A percentile compares a stretch with the other conserved stretches of the same genome.
These are phyloP conservation scores for Chromoteleia sp. DNA, from an alignment of 2,888 invertebrate genomes.

Conservation along the genomic window DNA sequence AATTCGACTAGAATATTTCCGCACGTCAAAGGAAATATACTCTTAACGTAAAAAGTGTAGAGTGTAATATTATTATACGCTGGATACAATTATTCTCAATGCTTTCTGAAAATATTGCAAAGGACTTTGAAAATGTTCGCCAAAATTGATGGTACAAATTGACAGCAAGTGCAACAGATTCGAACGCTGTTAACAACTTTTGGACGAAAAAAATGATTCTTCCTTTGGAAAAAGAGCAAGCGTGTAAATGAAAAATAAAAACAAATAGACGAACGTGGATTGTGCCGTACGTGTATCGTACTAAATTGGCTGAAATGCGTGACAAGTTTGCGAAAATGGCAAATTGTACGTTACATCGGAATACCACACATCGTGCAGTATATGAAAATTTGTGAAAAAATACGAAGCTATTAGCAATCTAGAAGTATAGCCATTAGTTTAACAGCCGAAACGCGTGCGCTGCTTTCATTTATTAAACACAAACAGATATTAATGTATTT, in stretches of 20 bases:
- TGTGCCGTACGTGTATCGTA: slow-evolving; percentile 30
- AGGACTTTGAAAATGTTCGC: too few relatives aligned
- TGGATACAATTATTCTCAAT: too few relatives aligned
- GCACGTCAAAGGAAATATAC: too few relatives aligned
- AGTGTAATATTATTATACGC: too few relatives aligned
- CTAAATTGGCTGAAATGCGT: slow-evolving; percentile 46
- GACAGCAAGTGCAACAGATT: too few relatives aligned
- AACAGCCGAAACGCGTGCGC: slow-evolving; percentile 79
- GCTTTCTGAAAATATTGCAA: too few relatives aligned
- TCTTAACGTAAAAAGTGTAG: too few relatives aligned
- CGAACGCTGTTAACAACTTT: too few relatives aligned
- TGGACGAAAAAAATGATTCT: slow-evolving; percentile 11
- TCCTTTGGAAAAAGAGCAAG: slow-evolving; percentile 7
- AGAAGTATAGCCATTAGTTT: slow-evolving; percentile 83
- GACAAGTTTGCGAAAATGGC: slow-evolving; percentile 49
- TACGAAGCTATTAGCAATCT: slow-evolving; percentile 81
- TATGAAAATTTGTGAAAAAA: slow-evolving; percentile 72
- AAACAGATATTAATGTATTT: slow-evolving; percentile 85
- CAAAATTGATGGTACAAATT: too few relatives aligned
- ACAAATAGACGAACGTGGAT: slow-evolving; percentile 20
- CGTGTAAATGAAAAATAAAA: slow-evolving; percentile 7
- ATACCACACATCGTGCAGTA: slow-evolving; percentile 28
- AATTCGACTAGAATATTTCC: too few relatives aligned
- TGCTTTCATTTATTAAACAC: slow-evolving; percentile 84
- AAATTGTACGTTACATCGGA: slow-evolving; percentile 29